phyloP scores from a whole-genome alignment of 2,888 invertebrate genomes.

The Ophioninae sp. region DNA sequence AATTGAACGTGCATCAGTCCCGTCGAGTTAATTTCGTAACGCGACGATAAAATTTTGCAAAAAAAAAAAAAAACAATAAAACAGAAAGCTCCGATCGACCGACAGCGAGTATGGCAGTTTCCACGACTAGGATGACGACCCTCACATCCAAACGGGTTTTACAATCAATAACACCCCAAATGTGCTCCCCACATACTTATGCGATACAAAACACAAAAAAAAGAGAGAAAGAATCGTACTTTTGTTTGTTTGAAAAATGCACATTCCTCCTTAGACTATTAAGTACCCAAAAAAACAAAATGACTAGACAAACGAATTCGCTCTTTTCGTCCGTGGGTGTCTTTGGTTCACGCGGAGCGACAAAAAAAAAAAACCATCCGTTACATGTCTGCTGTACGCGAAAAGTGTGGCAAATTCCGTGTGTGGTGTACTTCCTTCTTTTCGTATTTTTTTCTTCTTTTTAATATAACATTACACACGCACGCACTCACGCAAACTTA shows the following conservation, averaged over 20 bases:
- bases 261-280: slow-evolving; percentile 78
- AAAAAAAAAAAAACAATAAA: slow-evolving; percentile 6
- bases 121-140: slow-evolving; percentile 46
- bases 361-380: slow-evolving; percentile 39
- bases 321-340: slow-evolving; percentile 43
- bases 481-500: slow-evolving; percentile 50
- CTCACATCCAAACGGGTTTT: background rate
- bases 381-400: slow-evolving; percentile 32
- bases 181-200: background rate
- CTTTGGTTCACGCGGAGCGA: slow-evolving; percentile 64
- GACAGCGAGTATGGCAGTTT: slow-evolving; percentile 52
- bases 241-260: slow-evolving; percentile 68
- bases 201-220: slow-evolving; percentile 8
- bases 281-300: slow-evolving; percentile 76
- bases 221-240: slow-evolving; percentile 21
- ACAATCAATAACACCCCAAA: slow-evolving; percentile 2
- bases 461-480: slow-evolving; percentile 66
- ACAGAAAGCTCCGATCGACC: slow-evolving; percentile 7
- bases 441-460: slow-evolving; percentile 4
- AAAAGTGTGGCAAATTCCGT: slow-evolving; percentile 51
- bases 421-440: slow-evolving; percentile 51
- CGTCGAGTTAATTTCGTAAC: background rate
- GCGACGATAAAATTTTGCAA: background rate
- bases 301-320: slow-evolving; percentile 72
- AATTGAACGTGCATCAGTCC: background rate